Evolutionary conservation across 1,140 invertebrate species (phyloP).

Genomic region (Drosophila santomea): DNA sequence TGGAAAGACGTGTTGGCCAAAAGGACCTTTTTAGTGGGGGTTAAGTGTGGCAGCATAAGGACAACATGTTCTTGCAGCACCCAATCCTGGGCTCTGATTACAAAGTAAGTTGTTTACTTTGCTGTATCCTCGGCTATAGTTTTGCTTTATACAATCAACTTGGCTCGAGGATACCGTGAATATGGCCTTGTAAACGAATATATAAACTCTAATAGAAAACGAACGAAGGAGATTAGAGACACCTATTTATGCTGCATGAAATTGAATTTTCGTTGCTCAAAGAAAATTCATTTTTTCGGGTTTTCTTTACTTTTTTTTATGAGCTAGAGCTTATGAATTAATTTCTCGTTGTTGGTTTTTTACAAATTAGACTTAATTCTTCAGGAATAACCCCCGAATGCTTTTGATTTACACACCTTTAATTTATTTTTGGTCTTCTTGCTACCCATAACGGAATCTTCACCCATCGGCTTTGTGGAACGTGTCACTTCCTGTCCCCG

Average conservation of each 20-base stretch:
- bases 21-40: slow-evolving; percentile 5
- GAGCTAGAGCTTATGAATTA: too few relatives aligned
- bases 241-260: neutral
- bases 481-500: slow-evolving; percentile 43
- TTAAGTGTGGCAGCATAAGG: slow-evolving; percentile 24
- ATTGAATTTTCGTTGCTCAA: too few relatives aligned
- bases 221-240: neutral
- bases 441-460: neutral
- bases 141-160: slow-evolving; percentile 72
- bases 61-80: slow-evolving; percentile 46
- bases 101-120: slow-evolving; percentile 74
- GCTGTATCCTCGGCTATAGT: slow-evolving; percentile 24
- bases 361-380: neutral
- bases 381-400: too few relatives aligned
- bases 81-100: slow-evolving; percentile 65
- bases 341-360: neutral
- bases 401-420: slow-evolving; percentile 1
- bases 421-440: neutral
- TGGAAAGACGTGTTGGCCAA: slow-evolving; percentile 28
- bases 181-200: neutral
- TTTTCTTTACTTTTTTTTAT: too few relatives aligned
- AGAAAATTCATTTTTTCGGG: too few relatives aligned
- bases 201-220: neutral
- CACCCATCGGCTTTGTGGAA: slow-evolving; percentile 31
- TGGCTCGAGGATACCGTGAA: slow-evolving; percentile 8